These are phyloP conservation scores for Hirtodrosophila duncani DNA, from an alignment of 2,888 invertebrate species.

Conservation along the genomic window DNA sequence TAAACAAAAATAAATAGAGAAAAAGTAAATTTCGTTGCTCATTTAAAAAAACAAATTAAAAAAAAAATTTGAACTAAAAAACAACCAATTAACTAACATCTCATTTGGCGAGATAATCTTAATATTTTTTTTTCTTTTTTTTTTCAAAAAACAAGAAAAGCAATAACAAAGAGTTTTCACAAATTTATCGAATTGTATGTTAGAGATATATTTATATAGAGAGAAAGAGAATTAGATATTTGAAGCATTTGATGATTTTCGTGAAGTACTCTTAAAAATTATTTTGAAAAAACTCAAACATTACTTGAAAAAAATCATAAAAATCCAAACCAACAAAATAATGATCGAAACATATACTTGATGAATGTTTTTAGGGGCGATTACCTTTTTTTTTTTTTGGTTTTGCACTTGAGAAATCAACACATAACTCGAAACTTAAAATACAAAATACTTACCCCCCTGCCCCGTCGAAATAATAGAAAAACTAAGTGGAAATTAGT, in stretches of 20 bases:
- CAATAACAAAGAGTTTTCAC: slow-evolving; percentile 31
- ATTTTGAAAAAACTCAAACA: slow-evolving; percentile 14
- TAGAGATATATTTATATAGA: background rate
- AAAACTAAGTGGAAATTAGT: too few species aligned
- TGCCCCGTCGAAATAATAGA: too few species aligned
- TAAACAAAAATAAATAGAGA: slow-evolving; percentile 51
- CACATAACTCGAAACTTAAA: slow-evolving; percentile 17
- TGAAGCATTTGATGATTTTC: slow-evolving; percentile 77
- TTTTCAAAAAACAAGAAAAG: slow-evolving; percentile 65
- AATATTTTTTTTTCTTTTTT: too few species aligned
- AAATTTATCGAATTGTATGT: too few species aligned
- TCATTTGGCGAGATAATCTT: too few species aligned
- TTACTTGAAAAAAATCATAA: slow-evolving; percentile 18
- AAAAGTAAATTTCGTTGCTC: slow-evolving; percentile 40
- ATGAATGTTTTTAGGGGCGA: background rate
- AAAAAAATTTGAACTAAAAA: slow-evolving; percentile 31
- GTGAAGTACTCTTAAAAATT: slow-evolving; percentile 62
- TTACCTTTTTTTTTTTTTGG: slow-evolving; percentile 32
- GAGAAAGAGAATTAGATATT: slow-evolving; percentile 13
- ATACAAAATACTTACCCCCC: too few species aligned
- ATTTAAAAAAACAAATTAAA: slow-evolving; percentile 23
- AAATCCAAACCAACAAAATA: slow-evolving; percentile 5
- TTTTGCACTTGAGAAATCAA: slow-evolving; percentile 15
- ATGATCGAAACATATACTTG: slow-evolving; percentile 18
- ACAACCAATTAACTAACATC: slow-evolving; percentile 19